Percentiles rank a stretch among this genome's conserved stretches.
Conservation (phyloP, 1,140 invertebrate genomes). For the Macrobrachium nipponense region DNA sequence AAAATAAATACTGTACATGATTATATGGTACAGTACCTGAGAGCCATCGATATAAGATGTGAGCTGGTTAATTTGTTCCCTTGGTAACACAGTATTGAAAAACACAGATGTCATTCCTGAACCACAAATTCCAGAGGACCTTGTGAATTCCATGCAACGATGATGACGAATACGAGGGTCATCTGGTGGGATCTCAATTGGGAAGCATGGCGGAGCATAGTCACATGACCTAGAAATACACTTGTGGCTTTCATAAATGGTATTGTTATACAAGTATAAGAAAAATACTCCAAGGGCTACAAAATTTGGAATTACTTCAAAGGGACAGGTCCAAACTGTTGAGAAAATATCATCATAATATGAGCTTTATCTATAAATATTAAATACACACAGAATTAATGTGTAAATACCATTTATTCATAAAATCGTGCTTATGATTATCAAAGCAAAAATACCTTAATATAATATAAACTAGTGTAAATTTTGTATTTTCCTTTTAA, state of each 20-base stretch:
- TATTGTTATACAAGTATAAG: neutral
- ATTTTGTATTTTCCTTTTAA: too few species aligned
- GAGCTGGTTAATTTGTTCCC: constrained; percentile 97
- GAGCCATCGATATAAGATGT: constrained; percentile 97
- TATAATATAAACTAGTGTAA: too few species aligned
- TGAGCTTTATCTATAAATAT: too few species aligned
- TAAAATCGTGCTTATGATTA: too few species aligned
- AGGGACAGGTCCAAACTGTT: too few species aligned
- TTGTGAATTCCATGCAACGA: constrained; percentile 91
- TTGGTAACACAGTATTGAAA: constrained; percentile 84
- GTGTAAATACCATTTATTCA: too few species aligned
- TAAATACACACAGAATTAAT: too few species aligned
- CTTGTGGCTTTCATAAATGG: neutral
- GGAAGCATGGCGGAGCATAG: constrained; percentile 96
- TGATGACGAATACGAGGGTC: constrained; percentile 86
- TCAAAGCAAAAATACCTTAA: too few species aligned
- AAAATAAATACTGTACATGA: neutral
- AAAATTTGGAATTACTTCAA: too few species aligned
- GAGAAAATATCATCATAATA: too few species aligned
- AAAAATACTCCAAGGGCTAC: neutral
- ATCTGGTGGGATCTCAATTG: constrained; percentile 86
- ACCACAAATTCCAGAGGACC: constrained; percentile 96
- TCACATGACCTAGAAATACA: constrained; percentile 79
- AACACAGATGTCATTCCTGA: constrained; percentile 95
- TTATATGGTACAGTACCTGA: constrained; percentile 71